Conservation (phyloP, 2,797 vertebrate species). For the Zalophus californianus region DNA sequence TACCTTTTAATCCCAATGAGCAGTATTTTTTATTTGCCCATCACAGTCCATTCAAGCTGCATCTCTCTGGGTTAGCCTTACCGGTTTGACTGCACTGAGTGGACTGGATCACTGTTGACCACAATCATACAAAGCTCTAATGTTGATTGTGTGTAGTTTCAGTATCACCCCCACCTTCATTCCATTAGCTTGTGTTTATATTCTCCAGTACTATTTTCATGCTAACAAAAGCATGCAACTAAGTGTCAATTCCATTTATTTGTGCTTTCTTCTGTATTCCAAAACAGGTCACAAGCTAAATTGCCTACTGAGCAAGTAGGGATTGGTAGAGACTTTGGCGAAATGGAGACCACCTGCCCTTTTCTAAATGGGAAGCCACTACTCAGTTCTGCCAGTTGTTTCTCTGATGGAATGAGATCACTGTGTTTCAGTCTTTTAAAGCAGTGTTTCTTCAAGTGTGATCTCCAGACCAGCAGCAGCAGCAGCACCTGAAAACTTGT, state of each 20-base stretch:
- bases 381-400: background rate
- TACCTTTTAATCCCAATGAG: background rate
- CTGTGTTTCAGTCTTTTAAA: background rate
- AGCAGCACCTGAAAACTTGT: background rate
- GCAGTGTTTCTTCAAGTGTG: background rate
- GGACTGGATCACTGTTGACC: background rate
- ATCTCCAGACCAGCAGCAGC: background rate
- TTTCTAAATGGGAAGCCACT: background rate
- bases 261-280: background rate
- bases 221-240: background rate
- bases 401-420: background rate
- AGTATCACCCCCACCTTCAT: background rate
- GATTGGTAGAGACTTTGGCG: background rate
- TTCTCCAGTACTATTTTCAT: background rate
- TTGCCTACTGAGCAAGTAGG: background rate
- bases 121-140: background rate
- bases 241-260: background rate
- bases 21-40: background rate
- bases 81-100: background rate
- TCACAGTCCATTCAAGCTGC: background rate
- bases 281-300: background rate
- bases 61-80: rapidly evolving
- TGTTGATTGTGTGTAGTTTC: rapidly evolving
- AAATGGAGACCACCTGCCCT: background rate
- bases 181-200: rapidly evolving